Base-by-base conservation (phyloP, 2,888 invertebrate genomes). In the Diogma glabrata region DNA sequence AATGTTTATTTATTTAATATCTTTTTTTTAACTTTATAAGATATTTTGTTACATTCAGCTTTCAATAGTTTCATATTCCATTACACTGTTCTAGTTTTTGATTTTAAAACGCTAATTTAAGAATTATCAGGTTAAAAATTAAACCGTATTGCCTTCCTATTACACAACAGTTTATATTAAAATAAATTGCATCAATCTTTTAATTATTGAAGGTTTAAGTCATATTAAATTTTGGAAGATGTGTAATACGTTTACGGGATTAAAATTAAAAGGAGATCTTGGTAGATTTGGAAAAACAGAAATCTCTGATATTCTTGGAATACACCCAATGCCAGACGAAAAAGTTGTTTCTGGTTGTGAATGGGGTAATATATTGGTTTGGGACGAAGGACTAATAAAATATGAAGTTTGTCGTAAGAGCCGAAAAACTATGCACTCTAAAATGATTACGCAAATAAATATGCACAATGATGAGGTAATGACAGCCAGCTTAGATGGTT, bases 151-250 rank as follows among this genome's bases (percentile, higher is more conserved):
- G n/a, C n/a, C n/a, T n/a, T n/a, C n/a, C n/a, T n/a, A n/a, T n/a
- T n/a, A n/a, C n/a, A n/a, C n/a, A n/a, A n/a, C 16, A 23, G 38
- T 17, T 23, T 23, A 49, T 17, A 55, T 47, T 6, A 40, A 49
- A 20, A 49, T 30, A 8, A 10, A 8, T 50, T 50, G 1, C 22
- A 28, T 53, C 16, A 16, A 23, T 30, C 26, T n/a, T n/a, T n/a
- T n/a, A n/a, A n/a, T n/a, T n/a, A n/a, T n/a, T n/a, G 17, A 84
- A 7, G 48, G 48, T 9, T 67, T 81, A 2, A 82, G 82, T 16
- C 89, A 90, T 61, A 82, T 87, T 23, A 90, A 90, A 67, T 91
- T 91, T 69, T 94, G 93, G 93, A 92, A 89, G 74, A 92, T 93
- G 85, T 84, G 85, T 0, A 67, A 77, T 56, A 93, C 94, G 0